Base-by-base conservation (phyloP, 2,113 vertebrate genomes). In the Hypanus sabinus region DNA sequence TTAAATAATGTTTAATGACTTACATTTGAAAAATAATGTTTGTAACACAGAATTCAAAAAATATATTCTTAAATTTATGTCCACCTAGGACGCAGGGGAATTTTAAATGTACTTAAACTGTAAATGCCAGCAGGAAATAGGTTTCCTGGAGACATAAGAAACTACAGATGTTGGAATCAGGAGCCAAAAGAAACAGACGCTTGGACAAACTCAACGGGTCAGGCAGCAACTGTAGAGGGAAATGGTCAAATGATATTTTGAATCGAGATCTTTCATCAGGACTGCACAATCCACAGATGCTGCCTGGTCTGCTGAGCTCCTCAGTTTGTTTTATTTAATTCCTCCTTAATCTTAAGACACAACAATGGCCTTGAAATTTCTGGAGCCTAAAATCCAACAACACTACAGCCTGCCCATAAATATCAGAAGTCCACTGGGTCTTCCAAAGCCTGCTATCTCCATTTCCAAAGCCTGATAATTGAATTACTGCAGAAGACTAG, bases 1-100 rank as follows among this genome's bases (percentile, higher is more conserved):
- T 95, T 95, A 96, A 96, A 96, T 97, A 33, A 96, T 96, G 96
- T 96, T 96, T 96, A 95, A 95, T 95, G 96, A 95, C 90, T 96
- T 95, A 95, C 95, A 97, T 96, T 46, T 92, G 90, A 46, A 92
- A 92, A 92, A 65, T 96, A 96, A 96, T 95, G 96, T 95, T 95
- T 96, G 96, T 96, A 95, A 94, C 62, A 76, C 95, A 94, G 38
- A 95, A 95, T 94, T 1, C 93, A 95, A 95, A 94, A 94, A 93
- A 24, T 94, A 95, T 88, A 60, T 30, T 87, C 24, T 88, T 88
- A 16, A 22, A 88, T 14, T 71, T 38, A 65, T 90, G 65, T 12
- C 11, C 60, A 46, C 57, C 12, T 0, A 88, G 55, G 55, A n/a
- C 16, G 30, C 12, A 55, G 27, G 46, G 81, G 33, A 71, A 92